These are phyloP conservation scores for Isurus oxyrinchus DNA, from an alignment of 2,113 vertebrate genomes.

Conservation along the genomic window DNA sequence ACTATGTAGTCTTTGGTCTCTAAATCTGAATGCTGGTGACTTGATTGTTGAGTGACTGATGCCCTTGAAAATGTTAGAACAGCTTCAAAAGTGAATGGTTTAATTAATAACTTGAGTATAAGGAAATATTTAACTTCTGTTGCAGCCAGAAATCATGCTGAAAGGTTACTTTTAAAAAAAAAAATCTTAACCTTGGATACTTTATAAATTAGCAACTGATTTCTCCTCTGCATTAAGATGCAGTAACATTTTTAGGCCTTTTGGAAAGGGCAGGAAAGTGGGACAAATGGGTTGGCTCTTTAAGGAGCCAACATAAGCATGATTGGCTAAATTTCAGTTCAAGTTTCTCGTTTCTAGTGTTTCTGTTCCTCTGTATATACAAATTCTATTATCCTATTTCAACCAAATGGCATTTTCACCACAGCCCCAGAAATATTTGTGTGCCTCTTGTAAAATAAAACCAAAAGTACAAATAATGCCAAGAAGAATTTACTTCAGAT, in stretches of 20 bases:
- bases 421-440: neutral
- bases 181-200: neutral
- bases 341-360: neutral
- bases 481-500: no score
- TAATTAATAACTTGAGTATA: slow-evolving; percentile 27
- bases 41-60: neutral
- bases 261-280: neutral
- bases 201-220: neutral
- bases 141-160: neutral
- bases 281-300: no score
- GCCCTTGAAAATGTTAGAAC: slow-evolving; percentile 9
- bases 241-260: neutral
- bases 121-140: slow-evolving; percentile 21
- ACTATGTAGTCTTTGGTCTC: neutral
- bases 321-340: neutral
- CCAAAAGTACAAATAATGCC: no score
- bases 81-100: neutral
- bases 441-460: no score
- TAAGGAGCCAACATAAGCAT: no score
- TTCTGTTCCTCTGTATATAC: neutral
- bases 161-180: neutral
- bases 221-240: neutral
- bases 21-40: neutral
- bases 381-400: neutral
- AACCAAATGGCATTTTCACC: neutral